Conservation (phyloP, 2,888 invertebrate species). For the Chloroclysta siterata region DNA sequence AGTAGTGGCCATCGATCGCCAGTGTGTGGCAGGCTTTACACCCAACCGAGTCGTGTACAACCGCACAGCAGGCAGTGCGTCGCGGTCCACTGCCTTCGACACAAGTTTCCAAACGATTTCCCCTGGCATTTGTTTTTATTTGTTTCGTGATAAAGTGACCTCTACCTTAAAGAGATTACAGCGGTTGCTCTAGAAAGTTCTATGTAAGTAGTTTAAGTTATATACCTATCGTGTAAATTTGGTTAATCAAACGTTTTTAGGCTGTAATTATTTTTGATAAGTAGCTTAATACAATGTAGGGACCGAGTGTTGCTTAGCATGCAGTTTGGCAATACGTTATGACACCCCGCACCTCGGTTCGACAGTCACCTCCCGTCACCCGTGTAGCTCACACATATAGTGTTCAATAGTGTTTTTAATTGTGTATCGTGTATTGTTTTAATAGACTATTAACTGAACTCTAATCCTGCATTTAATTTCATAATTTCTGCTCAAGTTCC, state of each 20-base stretch:
- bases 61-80: conserved; percentile 59
- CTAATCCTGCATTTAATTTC: no score
- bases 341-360: no score
- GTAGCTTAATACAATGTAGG: no score
- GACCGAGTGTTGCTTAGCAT: no score
- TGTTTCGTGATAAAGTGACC: conserved; percentile 19
- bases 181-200: conserved; percentile 14
- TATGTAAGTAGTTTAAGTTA: conserved; percentile 11
- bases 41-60: conserved; percentile 21
- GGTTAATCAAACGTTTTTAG: neutral
- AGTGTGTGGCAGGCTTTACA: conserved; percentile 17
- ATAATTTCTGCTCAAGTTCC: no score
- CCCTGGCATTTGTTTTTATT: conserved; percentile 29
- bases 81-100: conserved; percentile 58
- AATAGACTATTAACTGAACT: no score
- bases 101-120: conserved; percentile 46
- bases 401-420: no score
- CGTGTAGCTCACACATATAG: no score
- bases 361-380: no score
- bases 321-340: no score
- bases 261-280: no score
- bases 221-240: neutral
- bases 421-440: no score
- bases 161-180: neutral
- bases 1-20: neutral